These are phyloP conservation scores for Callipepla californica DNA, from an alignment of 2,113 vertebrate species.

Conservation along the genomic window DNA sequence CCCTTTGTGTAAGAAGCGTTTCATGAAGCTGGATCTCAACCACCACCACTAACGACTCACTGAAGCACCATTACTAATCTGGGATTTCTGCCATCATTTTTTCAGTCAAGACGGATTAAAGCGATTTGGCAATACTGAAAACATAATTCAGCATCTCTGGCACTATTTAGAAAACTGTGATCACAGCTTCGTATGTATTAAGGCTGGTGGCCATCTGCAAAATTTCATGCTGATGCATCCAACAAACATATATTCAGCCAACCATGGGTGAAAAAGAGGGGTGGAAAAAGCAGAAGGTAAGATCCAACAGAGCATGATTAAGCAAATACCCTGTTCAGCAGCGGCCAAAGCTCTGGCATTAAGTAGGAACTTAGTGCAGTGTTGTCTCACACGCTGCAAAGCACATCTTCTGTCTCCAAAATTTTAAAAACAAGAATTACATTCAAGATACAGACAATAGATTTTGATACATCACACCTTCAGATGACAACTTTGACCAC, in stretches of 20 bases:
- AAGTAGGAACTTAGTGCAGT: background rate
- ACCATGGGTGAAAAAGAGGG: background rate
- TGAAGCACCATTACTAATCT: constrained; percentile 10
- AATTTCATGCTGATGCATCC: constrained; percentile 4
- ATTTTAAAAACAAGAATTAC: background rate
- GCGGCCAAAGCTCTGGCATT: background rate
- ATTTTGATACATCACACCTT: background rate
- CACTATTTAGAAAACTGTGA: constrained; percentile 53
- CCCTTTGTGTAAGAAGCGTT: background rate
- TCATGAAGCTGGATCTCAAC: background rate
- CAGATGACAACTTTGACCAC: background rate
- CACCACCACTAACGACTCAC: constrained; percentile 38
- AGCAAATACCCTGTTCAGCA: background rate
- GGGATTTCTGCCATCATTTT: constrained; percentile 50
- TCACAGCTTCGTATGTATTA: constrained; percentile 25
- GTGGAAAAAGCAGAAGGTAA: background rate
- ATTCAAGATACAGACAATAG: background rate
- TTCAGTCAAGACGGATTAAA: constrained; percentile 44
- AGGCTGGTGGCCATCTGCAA: constrained; percentile 41
- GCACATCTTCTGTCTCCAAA: background rate
- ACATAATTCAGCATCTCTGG: constrained; percentile 40
- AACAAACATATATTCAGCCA: background rate
- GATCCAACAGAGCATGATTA: background rate
- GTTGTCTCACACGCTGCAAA: background rate
- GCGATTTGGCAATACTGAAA: constrained; percentile 41